Evolutionary conservation across 1,140 invertebrate genomes (phyloP).

Genomic region (Octopus sinensis): DNA sequence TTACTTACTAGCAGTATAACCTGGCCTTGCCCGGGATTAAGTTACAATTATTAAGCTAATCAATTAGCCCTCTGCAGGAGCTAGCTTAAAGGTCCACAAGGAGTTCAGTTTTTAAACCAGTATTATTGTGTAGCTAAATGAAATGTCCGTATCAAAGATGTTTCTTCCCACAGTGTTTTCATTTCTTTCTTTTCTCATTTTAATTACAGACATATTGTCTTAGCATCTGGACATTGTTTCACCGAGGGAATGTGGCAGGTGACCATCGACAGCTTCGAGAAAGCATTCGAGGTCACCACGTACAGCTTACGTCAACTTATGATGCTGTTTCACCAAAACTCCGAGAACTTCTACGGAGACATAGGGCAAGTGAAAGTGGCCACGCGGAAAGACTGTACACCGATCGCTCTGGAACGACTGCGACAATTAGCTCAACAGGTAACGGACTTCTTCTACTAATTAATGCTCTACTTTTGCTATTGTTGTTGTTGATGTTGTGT

Average conservation of each 20-base stretch:
- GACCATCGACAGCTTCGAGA: slow-evolving; percentile 72
- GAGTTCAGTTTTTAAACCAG: too few relatives aligned
- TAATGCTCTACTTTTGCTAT: too few relatives aligned
- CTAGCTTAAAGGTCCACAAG: too few relatives aligned
- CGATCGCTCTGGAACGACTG: slow-evolving; percentile 76
- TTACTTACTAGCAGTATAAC: too few relatives aligned
- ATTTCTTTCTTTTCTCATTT: slow-evolving; percentile 4
- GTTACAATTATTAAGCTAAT: too few relatives aligned
- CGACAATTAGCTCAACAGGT: slow-evolving; percentile 83
- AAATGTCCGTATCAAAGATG: too few relatives aligned
- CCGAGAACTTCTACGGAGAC: slow-evolving; percentile 90
- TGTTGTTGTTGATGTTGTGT: too few relatives aligned
- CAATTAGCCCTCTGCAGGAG: too few relatives aligned
- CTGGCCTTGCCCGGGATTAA: too few relatives aligned
- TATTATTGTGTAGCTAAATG: too few relatives aligned
- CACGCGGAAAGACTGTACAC: slow-evolving; percentile 77
- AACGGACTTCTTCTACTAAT: not conserved
- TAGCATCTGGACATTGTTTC: slow-evolving; percentile 77
- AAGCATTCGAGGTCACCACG: slow-evolving; percentile 78
- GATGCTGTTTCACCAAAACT: slow-evolving; percentile 80
- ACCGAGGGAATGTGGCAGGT: slow-evolving; percentile 82
- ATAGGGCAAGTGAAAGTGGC: slow-evolving; percentile 89
- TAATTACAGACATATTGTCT: slow-evolving; percentile 71
- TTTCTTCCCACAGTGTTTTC: too few relatives aligned
- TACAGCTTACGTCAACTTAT: slow-evolving; percentile 81